phyloP scores from a whole-genome alignment of 2,888 invertebrate genomes.

The Nipponacmea schrenckii region DNA sequence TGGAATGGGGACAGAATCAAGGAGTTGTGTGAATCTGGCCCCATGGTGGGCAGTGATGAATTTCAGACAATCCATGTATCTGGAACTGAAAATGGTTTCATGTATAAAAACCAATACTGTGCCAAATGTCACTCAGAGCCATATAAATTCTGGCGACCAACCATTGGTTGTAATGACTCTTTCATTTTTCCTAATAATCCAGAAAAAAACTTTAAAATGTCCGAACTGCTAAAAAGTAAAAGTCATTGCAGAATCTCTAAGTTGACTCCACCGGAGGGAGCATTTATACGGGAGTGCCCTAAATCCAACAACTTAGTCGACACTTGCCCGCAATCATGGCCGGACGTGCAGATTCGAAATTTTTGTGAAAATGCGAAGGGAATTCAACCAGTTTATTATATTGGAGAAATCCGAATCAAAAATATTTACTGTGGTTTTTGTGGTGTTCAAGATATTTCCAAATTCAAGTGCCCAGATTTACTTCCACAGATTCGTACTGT shows the following conservation, averaged over 20 bases:
- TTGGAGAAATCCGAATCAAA: neutral
- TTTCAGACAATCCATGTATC: constrained; percentile 36
- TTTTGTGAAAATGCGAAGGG: neutral
- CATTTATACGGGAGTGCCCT: neutral
- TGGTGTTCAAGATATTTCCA: neutral
- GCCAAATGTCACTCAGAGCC: constrained; percentile 31
- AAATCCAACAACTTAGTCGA: neutral
- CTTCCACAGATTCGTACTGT: neutral
- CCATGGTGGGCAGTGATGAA: neutral
- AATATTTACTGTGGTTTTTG: neutral
- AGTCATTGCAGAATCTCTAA: neutral
- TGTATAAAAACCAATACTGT: constrained; percentile 44
- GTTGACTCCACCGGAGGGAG: neutral
- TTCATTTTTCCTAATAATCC: neutral
- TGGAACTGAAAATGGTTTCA: constrained; percentile 26
- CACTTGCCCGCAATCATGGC: neutral
- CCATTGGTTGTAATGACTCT: neutral
- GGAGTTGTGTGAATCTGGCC: neutral
- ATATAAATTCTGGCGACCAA: neutral
- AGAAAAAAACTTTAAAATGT: neutral
- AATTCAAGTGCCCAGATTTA: neutral
- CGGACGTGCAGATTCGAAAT: neutral
- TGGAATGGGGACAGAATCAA: neutral
- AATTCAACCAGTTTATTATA: neutral
- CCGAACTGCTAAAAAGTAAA: neutral